Conservation (phyloP, 2,113 vertebrate genomes). For the Perca flavescens region DNA sequence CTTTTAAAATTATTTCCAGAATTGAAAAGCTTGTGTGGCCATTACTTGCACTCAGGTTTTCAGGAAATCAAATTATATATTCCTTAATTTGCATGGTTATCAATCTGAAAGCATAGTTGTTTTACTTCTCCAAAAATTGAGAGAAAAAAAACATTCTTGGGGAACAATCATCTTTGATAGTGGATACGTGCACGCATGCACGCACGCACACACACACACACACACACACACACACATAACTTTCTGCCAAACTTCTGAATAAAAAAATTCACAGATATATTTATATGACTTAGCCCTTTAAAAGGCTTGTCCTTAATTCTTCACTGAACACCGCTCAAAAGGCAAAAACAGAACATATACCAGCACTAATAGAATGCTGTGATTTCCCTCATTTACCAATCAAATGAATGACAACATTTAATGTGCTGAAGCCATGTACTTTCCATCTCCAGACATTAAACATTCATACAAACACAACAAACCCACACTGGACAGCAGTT, state of each 20-base stretch:
- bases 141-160: slow-evolving; percentile 34
- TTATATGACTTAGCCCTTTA: slow-evolving; percentile 47
- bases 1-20: slow-evolving; percentile 22
- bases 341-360: slow-evolving; percentile 44
- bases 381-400: slow-evolving; percentile 26
- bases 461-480: slow-evolving; percentile 65
- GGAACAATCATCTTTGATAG: slow-evolving; percentile 34
- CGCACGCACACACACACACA: neutral
- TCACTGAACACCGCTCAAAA: slow-evolving; percentile 18
- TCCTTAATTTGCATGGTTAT: slow-evolving; percentile 28
- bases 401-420: slow-evolving; percentile 37
- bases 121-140: slow-evolving; percentile 10
- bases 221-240: slow-evolving; percentile 12
- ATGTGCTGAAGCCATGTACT: slow-evolving; percentile 44
- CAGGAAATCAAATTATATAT: slow-evolving; percentile 18
- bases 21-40: slow-evolving; percentile 13
- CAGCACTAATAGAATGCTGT: slow-evolving; percentile 27
- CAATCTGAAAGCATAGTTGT: slow-evolving; percentile 19
- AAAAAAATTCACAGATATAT: slow-evolving; percentile 39
- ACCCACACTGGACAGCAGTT: slow-evolving; percentile 32
- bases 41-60: slow-evolving; percentile 5
- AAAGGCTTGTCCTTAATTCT: slow-evolving; percentile 36
- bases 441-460: slow-evolving; percentile 56
- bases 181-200: slow-evolving; percentile 4
- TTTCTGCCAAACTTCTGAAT: slow-evolving; percentile 42